phyloP scores from a whole-genome alignment of 1,140 invertebrate species.

The Rhagoletis zephyria region DNA sequence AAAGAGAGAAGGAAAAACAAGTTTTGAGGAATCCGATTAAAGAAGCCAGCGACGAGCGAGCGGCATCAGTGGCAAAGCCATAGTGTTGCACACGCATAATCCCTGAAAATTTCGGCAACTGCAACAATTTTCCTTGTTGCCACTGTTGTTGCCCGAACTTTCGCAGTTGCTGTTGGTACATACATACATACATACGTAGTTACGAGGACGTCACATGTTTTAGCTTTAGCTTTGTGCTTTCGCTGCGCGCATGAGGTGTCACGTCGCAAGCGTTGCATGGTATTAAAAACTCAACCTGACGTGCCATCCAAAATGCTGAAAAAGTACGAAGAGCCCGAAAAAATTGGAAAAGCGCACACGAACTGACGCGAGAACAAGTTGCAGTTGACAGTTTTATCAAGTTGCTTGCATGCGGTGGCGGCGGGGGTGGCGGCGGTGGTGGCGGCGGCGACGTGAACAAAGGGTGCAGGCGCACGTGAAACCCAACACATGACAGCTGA shows the following conservation, averaged over 20 bases:
- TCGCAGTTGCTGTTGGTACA: neutral
- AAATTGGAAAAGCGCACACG: neutral
- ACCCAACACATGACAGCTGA: neutral
- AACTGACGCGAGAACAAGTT: neutral
- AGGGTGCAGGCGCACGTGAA: too few relatives aligned
- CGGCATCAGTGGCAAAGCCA: neutral
- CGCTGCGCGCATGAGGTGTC: neutral
- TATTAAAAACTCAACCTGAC: constrained; percentile 22
- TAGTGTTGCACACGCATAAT: neutral
- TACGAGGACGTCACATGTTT: neutral
- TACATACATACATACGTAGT: neutral
- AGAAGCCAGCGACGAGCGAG: neutral
- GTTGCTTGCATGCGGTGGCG: neutral
- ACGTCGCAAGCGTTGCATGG: neutral
- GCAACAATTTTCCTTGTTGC: neutral
- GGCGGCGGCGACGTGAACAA: neutral
- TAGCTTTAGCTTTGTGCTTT: neutral
- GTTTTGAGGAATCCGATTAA: neutral
- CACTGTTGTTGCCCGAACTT: neutral
- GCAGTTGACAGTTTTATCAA: constrained; percentile 33
- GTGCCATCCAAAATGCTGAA: neutral
- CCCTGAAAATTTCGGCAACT: constrained; percentile 9
- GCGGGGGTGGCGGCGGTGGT: too few relatives aligned
- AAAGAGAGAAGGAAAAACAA: neutral
- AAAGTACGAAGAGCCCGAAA: neutral